A percentile compares a stretch with the other conserved stretches of the same genome.
These are phyloP conservation scores for Keiferia lycopersicella DNA, from an alignment of 2,888 invertebrate species.

Conservation along the genomic window DNA sequence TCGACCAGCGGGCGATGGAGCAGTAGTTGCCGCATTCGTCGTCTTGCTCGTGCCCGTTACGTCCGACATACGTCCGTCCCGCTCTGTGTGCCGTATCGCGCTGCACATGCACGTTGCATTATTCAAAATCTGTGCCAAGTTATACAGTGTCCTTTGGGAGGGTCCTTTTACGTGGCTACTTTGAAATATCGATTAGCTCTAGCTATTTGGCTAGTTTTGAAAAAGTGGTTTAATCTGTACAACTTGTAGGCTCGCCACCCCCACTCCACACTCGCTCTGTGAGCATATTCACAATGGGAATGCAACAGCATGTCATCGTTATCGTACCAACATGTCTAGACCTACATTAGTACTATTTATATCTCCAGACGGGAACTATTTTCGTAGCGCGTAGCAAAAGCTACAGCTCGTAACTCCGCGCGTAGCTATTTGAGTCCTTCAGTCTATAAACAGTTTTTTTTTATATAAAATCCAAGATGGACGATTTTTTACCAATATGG, in stretches of 20 bases:
- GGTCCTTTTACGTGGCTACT: slow-evolving; percentile 32
- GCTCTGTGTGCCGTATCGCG: slow-evolving; percentile 53
- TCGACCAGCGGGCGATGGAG: slow-evolving; percentile 28
- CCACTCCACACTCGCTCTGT: not conserved
- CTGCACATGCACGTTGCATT: slow-evolving; percentile 71
- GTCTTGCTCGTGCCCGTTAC: slow-evolving; percentile 57
- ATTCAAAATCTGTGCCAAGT: slow-evolving; percentile 53
- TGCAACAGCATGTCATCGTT: not conserved
- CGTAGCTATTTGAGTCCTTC: not conserved
- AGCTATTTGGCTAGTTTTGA: not conserved
- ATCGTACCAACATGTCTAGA: not conserved
- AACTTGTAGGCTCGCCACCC: not conserved
- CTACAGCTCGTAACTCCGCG: not conserved
- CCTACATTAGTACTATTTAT: not conserved
- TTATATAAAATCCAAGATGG: too few species aligned
- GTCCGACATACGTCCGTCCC: slow-evolving; percentile 46
- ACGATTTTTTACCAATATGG: too few species aligned
- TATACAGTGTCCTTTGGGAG: slow-evolving; percentile 41
- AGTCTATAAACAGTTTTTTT: too few species aligned
- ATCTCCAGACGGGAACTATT: not conserved
- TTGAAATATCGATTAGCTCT: slow-evolving; percentile 34
- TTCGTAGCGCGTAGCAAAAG: slow-evolving; percentile 2
- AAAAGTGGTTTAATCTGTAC: not conserved
- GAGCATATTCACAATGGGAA: slow-evolving; percentile 9
- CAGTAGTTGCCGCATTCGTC: slow-evolving; percentile 61